Conservation (phyloP, 2,888 invertebrate genomes). For the Perdita meconis region DNA sequence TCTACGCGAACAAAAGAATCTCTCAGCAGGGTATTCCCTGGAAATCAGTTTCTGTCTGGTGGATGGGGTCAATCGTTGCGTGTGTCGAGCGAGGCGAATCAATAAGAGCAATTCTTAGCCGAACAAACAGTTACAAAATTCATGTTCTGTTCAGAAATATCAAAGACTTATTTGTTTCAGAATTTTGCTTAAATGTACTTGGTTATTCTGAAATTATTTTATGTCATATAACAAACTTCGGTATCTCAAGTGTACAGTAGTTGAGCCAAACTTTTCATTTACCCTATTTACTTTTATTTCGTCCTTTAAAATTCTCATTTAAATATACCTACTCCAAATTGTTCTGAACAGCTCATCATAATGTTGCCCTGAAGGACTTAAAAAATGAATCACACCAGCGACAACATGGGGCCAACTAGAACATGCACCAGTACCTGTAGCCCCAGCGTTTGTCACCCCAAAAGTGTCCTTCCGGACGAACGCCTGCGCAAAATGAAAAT, state of each 20-base stretch:
- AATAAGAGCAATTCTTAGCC: slow-evolving; percentile 36
- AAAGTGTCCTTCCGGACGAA: slow-evolving; percentile 80
- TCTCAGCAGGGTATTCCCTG: slow-evolving; percentile 68
- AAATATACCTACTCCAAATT: background rate
- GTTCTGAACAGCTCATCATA: background rate
- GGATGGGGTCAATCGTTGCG: slow-evolving; percentile 41
- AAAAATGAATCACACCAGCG: slow-evolving; percentile 37
- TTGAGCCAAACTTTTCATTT: too few species aligned
- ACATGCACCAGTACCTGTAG: slow-evolving; percentile 62
- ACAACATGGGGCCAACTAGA: slow-evolving; percentile 23
- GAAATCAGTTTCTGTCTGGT: slow-evolving; percentile 52
- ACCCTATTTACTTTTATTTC: background rate
- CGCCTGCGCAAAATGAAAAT: slow-evolving; percentile 79
- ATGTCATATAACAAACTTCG: too few species aligned
- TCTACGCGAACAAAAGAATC: slow-evolving; percentile 72
- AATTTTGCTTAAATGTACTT: background rate
- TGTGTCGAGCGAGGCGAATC: slow-evolving; percentile 22
- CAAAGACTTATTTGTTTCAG: background rate
- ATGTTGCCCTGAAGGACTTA: too few species aligned
- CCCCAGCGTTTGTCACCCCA: slow-evolving; percentile 66
- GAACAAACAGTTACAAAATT: background rate
- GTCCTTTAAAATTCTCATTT: background rate
- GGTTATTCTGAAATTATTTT: too few species aligned
- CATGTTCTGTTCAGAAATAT: background rate
- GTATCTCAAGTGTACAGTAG: too few species aligned